Evolutionary conservation across 2,797 vertebrate species (phyloP).

Genomic region (Tamandua tetradactyla): DNA sequence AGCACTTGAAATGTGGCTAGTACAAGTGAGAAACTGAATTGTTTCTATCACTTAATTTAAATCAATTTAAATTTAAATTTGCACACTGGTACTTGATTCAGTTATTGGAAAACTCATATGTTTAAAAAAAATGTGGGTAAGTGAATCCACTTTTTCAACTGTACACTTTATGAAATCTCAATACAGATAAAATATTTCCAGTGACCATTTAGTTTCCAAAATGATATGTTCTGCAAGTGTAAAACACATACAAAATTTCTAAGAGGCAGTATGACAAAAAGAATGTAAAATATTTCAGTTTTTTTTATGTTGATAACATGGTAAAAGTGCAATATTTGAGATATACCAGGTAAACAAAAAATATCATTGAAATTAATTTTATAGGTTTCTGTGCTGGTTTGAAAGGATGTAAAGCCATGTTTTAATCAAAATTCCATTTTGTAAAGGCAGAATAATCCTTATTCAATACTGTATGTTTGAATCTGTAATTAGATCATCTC

Average conservation of each 20-base stretch:
- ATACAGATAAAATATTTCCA: not conserved
- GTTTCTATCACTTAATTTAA: not conserved
- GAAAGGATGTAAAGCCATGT: too few species aligned
- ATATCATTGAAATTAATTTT: not conserved
- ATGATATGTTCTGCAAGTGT: not conserved
- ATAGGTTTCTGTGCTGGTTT: too few species aligned
- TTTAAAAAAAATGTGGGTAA: not conserved
- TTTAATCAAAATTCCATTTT: too few species aligned
- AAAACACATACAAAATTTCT: not conserved
- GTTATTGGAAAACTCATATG: not conserved
- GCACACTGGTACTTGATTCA: not conserved
- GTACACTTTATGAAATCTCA: not conserved
- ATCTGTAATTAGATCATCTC: too few species aligned
- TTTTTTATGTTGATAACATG: not conserved
- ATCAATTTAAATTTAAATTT: not conserved
- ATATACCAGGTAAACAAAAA: not conserved
- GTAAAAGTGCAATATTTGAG: not conserved
- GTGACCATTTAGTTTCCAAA: not conserved
- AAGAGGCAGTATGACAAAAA: not conserved
- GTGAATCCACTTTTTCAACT: not conserved
- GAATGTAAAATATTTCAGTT: not conserved
- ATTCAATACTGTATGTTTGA: too few species aligned
- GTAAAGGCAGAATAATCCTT: too few species aligned
- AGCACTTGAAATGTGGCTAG: not conserved
- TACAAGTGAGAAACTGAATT: not conserved